Percentiles rank a stretch among this genome's conserved stretches.
Evolutionary conservation across 2,888 invertebrate genomes (phyloP).

Genomic region (Cerastis leucographa): DNA sequence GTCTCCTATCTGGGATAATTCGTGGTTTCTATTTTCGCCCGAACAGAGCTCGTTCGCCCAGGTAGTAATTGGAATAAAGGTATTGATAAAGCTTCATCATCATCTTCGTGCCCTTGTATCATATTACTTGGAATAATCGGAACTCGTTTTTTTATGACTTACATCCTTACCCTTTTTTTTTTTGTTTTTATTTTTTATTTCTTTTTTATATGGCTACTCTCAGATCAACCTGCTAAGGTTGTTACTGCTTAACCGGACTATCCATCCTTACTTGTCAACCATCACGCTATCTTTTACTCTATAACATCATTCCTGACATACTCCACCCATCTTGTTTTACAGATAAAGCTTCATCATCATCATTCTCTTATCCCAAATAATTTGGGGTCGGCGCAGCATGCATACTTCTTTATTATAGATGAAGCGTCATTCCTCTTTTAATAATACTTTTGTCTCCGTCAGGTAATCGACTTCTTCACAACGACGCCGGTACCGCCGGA

Average conservation of each 20-base stretch:
- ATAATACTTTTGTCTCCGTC: slow-evolving; percentile 19
- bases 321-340: too few species aligned
- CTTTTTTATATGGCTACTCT: too few species aligned
- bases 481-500: slow-evolving; percentile 89
- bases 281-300: neutral
- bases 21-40: too few species aligned
- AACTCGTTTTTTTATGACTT: neutral
- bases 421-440: neutral
- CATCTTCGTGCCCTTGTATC: neutral
- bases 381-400: too few species aligned
- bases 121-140: neutral
- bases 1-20: neutral
- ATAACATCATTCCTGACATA: neutral
- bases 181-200: too few species aligned
- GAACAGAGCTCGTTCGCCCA: neutral
- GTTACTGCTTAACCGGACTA: too few species aligned
- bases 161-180: too few species aligned
- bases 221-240: too few species aligned
- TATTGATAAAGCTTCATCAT: neutral
- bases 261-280: too few species aligned
- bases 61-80: neutral
- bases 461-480: slow-evolving; percentile 93
- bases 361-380: too few species aligned
- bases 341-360: neutral
- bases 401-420: too few species aligned